Evolutionary conservation across 2,113 vertebrate species (phyloP).

Genomic region (Hylia prasina): DNA sequence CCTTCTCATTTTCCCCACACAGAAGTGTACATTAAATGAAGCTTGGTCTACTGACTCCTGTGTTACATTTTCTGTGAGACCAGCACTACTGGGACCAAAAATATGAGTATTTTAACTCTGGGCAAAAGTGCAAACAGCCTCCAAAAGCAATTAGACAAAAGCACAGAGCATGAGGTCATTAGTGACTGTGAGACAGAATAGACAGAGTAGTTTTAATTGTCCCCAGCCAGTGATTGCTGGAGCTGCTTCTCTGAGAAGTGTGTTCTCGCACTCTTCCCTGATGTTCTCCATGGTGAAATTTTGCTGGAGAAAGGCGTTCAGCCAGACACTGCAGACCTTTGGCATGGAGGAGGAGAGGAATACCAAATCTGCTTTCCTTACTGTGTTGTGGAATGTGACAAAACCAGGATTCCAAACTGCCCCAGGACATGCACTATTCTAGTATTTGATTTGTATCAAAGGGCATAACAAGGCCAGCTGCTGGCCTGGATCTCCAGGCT

Average conservation of each 20-base stretch:
- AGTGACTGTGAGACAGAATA: neutral
- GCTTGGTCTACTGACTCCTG: neutral
- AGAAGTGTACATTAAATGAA: neutral
- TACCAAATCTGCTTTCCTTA: neutral
- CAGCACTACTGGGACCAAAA: neutral
- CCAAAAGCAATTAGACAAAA: neutral
- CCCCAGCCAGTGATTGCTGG: neutral
- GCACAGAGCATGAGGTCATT: neutral
- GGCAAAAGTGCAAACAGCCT: neutral
- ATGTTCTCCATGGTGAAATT: neutral
- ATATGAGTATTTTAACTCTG: neutral
- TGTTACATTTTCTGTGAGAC: neutral
- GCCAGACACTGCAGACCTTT: neutral
- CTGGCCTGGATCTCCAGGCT: neutral
- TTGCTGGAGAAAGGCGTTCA: neutral
- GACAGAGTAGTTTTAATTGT: neutral
- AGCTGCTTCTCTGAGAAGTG: neutral
- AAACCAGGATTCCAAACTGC: neutral
- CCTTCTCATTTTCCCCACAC: neutral
- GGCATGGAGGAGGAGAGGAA: neutral
- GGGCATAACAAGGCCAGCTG: neutral
- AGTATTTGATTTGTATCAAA: neutral
- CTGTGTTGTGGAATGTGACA: fast-evolving
- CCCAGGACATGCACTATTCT: neutral
- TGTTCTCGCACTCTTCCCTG: neutral